Percentiles rank a stretch among this genome's conserved stretches.
Conservation (phyloP, 2,113 vertebrate species). For the Psittacara wagleri region DNA sequence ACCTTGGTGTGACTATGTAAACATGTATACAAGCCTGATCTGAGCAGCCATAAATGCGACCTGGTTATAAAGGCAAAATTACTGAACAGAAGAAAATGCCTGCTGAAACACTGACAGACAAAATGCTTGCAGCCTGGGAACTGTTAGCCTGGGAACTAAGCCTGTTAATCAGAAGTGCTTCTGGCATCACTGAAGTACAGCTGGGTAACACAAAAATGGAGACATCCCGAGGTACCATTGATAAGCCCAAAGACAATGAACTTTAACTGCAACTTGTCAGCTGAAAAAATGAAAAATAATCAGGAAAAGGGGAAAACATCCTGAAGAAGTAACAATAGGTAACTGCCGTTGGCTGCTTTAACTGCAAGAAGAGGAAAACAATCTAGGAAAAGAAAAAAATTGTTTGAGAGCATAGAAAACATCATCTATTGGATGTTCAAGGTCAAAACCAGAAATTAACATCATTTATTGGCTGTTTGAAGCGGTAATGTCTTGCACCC, state of each 20-base stretch:
- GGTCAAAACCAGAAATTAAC: neutral
- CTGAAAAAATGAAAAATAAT: neutral
- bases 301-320: neutral
- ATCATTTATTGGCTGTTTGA: neutral
- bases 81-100: neutral
- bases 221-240: neutral
- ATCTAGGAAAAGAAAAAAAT: neutral
- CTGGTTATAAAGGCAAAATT: neutral
- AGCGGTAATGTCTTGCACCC: fast-evolving
- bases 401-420: neutral
- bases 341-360: neutral
- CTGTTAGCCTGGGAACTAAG: neutral
- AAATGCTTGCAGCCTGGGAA: neutral
- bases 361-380: neutral
- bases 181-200: neutral
- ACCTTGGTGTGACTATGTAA: neutral
- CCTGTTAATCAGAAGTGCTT: neutral
- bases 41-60: fast-evolving
- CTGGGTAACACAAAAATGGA: neutral
- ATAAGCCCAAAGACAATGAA: neutral
- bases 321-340: neutral
- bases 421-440: neutral
- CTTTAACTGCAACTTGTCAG: neutral
- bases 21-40: neutral
- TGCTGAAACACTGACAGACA: neutral